These are phyloP conservation scores for Thunnus thynnus DNA, from an alignment of 2,113 vertebrate genomes.

Conservation along the genomic window DNA sequence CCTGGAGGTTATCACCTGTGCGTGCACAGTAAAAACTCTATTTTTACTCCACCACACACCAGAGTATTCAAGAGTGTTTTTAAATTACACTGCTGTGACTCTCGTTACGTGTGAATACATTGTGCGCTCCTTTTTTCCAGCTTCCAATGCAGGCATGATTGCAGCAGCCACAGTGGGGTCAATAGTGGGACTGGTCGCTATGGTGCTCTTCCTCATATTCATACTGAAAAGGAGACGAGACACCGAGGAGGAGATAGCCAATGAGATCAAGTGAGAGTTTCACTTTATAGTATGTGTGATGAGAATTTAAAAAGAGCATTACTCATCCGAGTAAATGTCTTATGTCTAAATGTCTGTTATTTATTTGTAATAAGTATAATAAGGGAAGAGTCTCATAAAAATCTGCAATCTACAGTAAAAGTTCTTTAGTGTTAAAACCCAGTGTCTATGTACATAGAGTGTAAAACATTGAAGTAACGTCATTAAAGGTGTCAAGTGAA, in stretches of 20 bases:
- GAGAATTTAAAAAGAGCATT: too few relatives aligned
- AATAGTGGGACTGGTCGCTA: conserved; percentile 85
- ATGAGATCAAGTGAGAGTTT: conserved; percentile 92
- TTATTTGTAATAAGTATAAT: too few relatives aligned
- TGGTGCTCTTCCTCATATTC: conserved; percentile 84
- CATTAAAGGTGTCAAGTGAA: too few relatives aligned
- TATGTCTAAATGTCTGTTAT: too few relatives aligned
- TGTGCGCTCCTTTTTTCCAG: conserved; percentile 73
- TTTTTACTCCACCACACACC: background rate
- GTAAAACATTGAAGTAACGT: too few relatives aligned
- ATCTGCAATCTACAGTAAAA: too few relatives aligned
- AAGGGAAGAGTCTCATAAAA: too few relatives aligned
- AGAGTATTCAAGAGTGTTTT: background rate
- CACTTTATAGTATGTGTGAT: background rate
- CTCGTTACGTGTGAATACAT: background rate
- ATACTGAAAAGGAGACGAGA: conserved; percentile 83
- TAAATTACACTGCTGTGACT: background rate
- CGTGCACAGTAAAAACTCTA: conserved; percentile 57
- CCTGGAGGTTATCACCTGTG: conserved; percentile 89
- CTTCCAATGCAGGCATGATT: conserved; percentile 83
- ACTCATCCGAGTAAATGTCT: too few relatives aligned
- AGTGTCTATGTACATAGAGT: too few relatives aligned
- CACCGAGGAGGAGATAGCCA: conserved; percentile 88
- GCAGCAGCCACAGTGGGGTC: conserved; percentile 89
- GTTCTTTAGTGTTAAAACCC: too few relatives aligned